Evolutionary conservation across 2,797 vertebrate species (phyloP), one percentile per base, ranked within the genome.

Genomic region (Heterohyrax brucei): DNA sequence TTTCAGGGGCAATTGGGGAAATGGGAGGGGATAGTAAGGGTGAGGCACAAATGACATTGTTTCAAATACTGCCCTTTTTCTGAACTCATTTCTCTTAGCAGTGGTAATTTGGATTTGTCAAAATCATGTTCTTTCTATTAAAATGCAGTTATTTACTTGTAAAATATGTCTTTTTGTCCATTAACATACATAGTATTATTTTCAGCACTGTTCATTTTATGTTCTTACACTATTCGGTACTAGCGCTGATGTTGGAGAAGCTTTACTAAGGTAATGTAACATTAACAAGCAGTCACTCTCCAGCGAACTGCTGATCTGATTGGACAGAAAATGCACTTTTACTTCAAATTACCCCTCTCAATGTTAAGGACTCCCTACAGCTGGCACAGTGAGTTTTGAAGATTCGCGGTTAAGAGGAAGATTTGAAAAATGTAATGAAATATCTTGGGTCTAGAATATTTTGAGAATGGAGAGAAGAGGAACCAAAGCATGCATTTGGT

Each of bases 391-490:
- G 95, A 72, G 28, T 53, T 94, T 84, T 75, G 80, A 62, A 73
- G 79, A 83, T 59, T 22, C 82, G 53, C 46, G 28, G 48, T 72
- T 9, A 64, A 80, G 14, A 84, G 70, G 66, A 85, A 83, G 66
- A 87, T 61, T 93, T 81, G 59, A 61, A 95, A 73, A 87, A 89
- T 5, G 9, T 1, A 76, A n/a, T 0, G 50, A 94, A 56, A 33
- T 62, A 77, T 48, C 28, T 73, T 72, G 46, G 73, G 70, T 91
- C 33, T 6, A 46, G 72, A 89, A 39, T 75, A 70, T 76, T 7
- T 84, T 72, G 44, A 95, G 46, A 84, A 62, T 0, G 77, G 81
- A 89, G 76, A 59, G 75, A 87, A 79, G 77, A 80, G 68, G 76
- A 91, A 77, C 6, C 14, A 28, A 94, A 50, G 64, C 28, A 66